phyloP scores from a whole-genome alignment of 2,888 invertebrate genomes.

The Cepaea hortensis region DNA sequence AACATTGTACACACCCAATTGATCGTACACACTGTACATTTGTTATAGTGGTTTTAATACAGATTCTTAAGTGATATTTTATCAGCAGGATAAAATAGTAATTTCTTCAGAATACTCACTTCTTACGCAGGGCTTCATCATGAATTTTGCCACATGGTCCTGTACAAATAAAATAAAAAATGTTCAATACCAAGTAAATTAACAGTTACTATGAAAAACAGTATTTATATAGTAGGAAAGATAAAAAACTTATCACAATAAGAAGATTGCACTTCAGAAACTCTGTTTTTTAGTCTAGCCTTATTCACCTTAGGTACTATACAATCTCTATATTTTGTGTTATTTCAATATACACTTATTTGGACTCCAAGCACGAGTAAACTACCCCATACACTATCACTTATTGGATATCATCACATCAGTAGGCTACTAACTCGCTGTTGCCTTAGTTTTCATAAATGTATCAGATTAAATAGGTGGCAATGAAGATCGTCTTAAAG shows the following conservation, averaged over 20 bases:
- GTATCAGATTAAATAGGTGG: too few species aligned
- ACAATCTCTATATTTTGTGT: background rate
- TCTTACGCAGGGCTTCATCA: constrained; percentile 93
- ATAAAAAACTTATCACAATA: too few species aligned
- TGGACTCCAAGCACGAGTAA: too few species aligned
- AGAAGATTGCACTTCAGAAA: too few species aligned
- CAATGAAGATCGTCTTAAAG: background rate
- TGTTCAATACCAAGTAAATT: background rate
- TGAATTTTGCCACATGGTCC: constrained; percentile 94
- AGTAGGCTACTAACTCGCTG: too few species aligned
- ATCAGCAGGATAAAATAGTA: background rate
- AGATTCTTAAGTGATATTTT: background rate
- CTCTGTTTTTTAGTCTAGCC: too few species aligned
- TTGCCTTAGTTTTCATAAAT: too few species aligned
- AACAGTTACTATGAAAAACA: background rate
- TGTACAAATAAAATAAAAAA: constrained; percentile 54
- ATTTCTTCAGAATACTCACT: constrained; percentile 78
- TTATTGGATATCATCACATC: too few species aligned
- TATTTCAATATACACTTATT: too few species aligned
- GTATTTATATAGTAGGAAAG: background rate
- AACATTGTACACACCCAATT: too few species aligned
- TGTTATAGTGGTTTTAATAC: background rate
- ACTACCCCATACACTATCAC: too few species aligned
- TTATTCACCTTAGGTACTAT: background rate
- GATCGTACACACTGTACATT: too few species aligned